Evolutionary conservation across 1,140 invertebrate genomes (phyloP).

Genomic region (Eurytemora carolleeae): DNA sequence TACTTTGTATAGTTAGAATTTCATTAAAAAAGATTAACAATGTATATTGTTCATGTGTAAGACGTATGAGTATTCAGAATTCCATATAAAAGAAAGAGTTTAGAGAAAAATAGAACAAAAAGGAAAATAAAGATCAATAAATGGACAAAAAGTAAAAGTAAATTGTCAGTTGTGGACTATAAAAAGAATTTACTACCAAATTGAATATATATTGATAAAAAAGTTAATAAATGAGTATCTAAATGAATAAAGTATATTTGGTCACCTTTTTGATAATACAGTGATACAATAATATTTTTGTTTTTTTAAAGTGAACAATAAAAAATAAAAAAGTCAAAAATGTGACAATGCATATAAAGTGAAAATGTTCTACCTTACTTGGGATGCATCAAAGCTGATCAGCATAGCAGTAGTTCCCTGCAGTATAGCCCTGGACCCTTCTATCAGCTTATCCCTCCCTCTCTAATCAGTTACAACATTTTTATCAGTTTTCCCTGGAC

Average conservation of each 20-base stretch:
- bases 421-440: constrained; percentile 76
- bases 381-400: constrained; percentile 94
- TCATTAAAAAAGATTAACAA: too few relatives aligned
- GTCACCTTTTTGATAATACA: background rate
- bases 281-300: background rate
- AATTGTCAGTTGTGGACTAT: too few relatives aligned
- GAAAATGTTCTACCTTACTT: constrained; percentile 40
- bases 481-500: too few relatives aligned
- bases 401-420: constrained; percentile 91
- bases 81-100: background rate
- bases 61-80: background rate
- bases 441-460: constrained; percentile 62
- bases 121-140: too few relatives aligned
- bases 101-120: too few relatives aligned
- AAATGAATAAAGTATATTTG: background rate
- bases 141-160: too few relatives aligned
- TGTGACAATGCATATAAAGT: background rate
- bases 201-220: too few relatives aligned
- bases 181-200: too few relatives aligned
- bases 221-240: background rate
- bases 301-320: background rate
- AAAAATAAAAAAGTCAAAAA: background rate
- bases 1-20: too few relatives aligned
- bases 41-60: background rate
- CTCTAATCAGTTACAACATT: constrained; percentile 28